Conservation (phyloP, 2,888 invertebrate species). For the Drosophila emarginata region DNA sequence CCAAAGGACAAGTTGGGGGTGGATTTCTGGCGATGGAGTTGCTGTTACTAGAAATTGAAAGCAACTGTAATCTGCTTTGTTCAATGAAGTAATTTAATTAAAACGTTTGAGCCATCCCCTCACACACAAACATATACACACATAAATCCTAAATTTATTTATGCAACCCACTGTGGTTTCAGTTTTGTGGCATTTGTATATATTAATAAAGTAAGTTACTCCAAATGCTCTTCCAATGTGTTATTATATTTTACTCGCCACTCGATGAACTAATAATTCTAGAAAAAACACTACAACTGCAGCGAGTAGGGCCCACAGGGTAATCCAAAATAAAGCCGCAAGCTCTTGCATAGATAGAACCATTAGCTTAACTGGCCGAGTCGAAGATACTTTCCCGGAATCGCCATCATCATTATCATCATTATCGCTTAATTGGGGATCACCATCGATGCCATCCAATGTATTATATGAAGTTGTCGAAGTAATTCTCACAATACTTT, state of each 20-base stretch:
- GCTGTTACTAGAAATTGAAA: not conserved
- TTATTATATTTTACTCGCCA: not conserved
- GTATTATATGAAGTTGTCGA: conserved; percentile 34
- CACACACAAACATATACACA: conserved; percentile 29
- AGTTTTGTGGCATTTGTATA: not conserved
- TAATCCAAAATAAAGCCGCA: conserved; percentile 65
- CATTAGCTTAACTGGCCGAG: conserved; percentile 17
- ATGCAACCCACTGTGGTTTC: conserved; percentile 19
- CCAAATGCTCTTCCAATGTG: not conserved
- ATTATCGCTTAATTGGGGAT: not conserved
- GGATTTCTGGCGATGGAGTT: conserved; percentile 6
- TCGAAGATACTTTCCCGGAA: not conserved
- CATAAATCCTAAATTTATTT: conserved; percentile 53
- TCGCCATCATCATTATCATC: conserved; percentile 29
- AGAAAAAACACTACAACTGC: conserved; percentile 50
- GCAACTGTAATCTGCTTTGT: conserved; percentile 32
- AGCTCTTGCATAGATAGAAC: conserved; percentile 63
- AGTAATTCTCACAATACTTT: conserved; percentile 46
- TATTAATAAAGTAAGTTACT: not conserved
- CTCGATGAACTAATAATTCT: conserved; percentile 34
- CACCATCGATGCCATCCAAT: conserved; percentile 41
- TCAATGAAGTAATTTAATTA: conserved; percentile 70
- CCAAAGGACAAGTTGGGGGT: conserved; percentile 27
- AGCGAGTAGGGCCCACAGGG: conserved; percentile 56
- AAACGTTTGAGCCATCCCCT: conserved; percentile 40